Conservation (phyloP, 2,888 invertebrate species). For the Coleophora flavipennella region DNA sequence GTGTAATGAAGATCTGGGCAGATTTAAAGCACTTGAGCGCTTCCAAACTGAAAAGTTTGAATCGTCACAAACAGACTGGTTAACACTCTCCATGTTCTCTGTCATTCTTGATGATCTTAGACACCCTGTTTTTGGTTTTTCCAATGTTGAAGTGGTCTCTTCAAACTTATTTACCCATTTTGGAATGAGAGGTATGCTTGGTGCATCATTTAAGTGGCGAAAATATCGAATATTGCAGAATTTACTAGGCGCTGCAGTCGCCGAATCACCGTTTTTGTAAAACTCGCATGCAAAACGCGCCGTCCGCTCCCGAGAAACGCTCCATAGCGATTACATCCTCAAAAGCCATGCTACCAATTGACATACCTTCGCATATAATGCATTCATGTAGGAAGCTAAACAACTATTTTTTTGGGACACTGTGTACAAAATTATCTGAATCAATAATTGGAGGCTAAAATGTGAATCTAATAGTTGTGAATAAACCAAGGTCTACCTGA, state of each 20-base stretch:
- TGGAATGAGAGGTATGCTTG: slow-evolving; percentile 7
- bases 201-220: slow-evolving; percentile 3
- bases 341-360: slow-evolving; percentile 9
- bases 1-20: no score
- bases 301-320: slow-evolving; percentile 16
- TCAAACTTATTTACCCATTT: slow-evolving; percentile 13
- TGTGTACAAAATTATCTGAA: no score
- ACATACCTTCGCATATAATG: slow-evolving; percentile 4
- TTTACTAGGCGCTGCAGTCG: slow-evolving; percentile 15
- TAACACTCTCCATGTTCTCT: slow-evolving; percentile 12
- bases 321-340: slow-evolving; percentile 19
- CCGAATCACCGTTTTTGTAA: slow-evolving; percentile 18
- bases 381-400: neutral
- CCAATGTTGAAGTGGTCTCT: slow-evolving; percentile 13
- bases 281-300: slow-evolving; percentile 17
- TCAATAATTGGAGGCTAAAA: no score
- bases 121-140: slow-evolving; percentile 14
- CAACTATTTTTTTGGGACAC: neutral
- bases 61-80: slow-evolving; percentile 12
- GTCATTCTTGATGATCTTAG: slow-evolving; percentile 14
- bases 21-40: no score
- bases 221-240: slow-evolving; percentile 13
- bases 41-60: slow-evolving; percentile 17
- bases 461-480: no score
- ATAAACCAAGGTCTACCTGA: no score